Conservation (phyloP, 1,140 invertebrate species). For the Prorops nasuta region DNA sequence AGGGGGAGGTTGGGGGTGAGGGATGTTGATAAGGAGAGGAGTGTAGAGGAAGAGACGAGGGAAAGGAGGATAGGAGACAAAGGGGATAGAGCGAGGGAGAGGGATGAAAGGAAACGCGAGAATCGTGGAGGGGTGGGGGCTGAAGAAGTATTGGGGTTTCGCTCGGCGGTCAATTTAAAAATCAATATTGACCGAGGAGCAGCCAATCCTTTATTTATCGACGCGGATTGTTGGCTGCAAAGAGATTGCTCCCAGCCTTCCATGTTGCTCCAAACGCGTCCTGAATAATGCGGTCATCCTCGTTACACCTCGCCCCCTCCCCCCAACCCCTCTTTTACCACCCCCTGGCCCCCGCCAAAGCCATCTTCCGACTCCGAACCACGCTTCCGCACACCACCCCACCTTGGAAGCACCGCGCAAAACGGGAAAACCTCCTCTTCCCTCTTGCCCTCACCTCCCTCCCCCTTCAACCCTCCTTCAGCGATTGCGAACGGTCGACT, state of each 20-base stretch:
- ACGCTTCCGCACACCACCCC: too few relatives aligned
- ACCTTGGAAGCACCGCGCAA: too few relatives aligned
- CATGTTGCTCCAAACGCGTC: conserved; percentile 47
- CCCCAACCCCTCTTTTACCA: not conserved
- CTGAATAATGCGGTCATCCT: conserved; percentile 47
- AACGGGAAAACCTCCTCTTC: too few relatives aligned
- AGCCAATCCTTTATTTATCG: conserved; percentile 56
- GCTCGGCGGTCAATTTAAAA: conserved; percentile 56
- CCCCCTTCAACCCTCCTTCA: too few relatives aligned
- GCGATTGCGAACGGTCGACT: too few relatives aligned
- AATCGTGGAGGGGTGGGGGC: conserved; percentile 3
- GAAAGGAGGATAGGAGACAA: conserved; percentile 6
- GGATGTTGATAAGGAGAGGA: too few relatives aligned
- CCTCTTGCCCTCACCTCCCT: not conserved
- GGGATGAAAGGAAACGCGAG: not conserved
- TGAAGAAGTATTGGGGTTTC: conserved; percentile 38
- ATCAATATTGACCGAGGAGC: conserved; percentile 57
- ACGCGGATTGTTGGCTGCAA: conserved; percentile 48
- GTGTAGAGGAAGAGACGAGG: too few relatives aligned
- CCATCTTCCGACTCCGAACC: too few relatives aligned
- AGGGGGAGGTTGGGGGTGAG: too few relatives aligned
- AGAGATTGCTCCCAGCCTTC: conserved; percentile 32
- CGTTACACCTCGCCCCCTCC: conserved; percentile 22
- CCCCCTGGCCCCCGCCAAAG: too few relatives aligned
- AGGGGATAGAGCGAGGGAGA: not conserved